Percentiles rank a stretch among this genome's conserved stretches.
Evolutionary conservation across 1,140 invertebrate species (phyloP).

Genomic region (Colletes gigas): DNA sequence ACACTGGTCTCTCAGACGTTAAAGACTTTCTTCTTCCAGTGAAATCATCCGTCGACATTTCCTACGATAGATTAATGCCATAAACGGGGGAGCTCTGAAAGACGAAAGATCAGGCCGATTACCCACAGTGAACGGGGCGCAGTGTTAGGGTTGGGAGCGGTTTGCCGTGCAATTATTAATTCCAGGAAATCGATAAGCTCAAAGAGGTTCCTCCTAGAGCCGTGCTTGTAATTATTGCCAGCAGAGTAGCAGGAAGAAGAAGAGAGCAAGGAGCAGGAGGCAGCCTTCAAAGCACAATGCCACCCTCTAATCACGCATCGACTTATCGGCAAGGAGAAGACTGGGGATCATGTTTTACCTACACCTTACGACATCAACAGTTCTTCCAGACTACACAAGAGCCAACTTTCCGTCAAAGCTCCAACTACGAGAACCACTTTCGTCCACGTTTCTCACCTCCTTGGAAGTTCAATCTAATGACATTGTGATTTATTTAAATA

Average conservation of each 20-base stretch:
- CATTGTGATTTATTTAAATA: background rate
- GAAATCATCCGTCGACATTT: conserved; percentile 44
- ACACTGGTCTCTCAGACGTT: background rate
- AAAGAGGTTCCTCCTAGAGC: conserved; percentile 71
- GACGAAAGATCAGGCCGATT: conserved; percentile 62
- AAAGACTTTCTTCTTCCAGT: conserved; percentile 19
- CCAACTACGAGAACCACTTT: conserved; percentile 68
- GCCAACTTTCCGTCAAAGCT: conserved; percentile 51
- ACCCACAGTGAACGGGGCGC: conserved; percentile 53
- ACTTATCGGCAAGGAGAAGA: conserved; percentile 74
- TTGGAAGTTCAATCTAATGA: conserved; percentile 41
- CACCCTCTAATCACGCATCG: conserved; percentile 80
- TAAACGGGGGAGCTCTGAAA: conserved; percentile 37
- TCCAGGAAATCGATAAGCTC: conserved; percentile 78
- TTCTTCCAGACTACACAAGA: conserved; percentile 51
- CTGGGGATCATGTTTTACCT: conserved; percentile 59
- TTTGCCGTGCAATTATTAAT: conserved; percentile 78
- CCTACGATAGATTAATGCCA: conserved; percentile 45
- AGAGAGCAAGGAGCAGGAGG: conserved; percentile 43
- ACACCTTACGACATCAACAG: conserved; percentile 29
- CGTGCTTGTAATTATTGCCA: conserved; percentile 78
- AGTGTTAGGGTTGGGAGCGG: conserved; percentile 40
- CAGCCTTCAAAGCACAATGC: conserved; percentile 77
- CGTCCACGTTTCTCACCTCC: conserved; percentile 48
- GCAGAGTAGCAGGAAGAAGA: conserved; percentile 58